Conservation (phyloP, 2,888 invertebrate species). For the Drosophila algonquin region DNA sequence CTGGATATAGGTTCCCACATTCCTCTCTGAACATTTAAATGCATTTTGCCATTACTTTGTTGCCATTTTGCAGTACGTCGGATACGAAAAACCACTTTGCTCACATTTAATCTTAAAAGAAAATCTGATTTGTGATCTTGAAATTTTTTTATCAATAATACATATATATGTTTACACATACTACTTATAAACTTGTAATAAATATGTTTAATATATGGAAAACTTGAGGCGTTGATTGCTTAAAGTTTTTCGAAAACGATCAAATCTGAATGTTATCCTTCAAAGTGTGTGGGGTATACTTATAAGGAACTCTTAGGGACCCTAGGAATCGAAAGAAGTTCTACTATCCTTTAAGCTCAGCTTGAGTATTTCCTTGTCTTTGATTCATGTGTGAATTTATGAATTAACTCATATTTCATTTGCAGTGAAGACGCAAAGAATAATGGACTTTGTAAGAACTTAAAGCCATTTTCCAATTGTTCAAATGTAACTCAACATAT, state of each 20-base stretch:
- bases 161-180: slow-evolving; percentile 66
- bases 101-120: slow-evolving; percentile 54
- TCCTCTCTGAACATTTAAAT: neutral
- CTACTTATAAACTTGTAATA: slow-evolving; percentile 59
- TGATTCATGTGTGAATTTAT: neutral
- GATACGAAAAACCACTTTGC: slow-evolving; percentile 16
- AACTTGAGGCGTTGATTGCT: slow-evolving; percentile 73
- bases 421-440: neutral
- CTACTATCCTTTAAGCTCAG: neutral
- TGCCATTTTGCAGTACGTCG: slow-evolving; percentile 31
- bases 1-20: neutral
- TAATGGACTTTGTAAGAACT: neutral
- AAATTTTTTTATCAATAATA: slow-evolving; percentile 67
- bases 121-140: slow-evolving; percentile 76
- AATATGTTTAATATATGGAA: slow-evolving; percentile 59
- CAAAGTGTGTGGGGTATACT: neutral
- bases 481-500: too few species aligned
- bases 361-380: neutral
- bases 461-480: neutral
- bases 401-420: neutral
- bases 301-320: neutral
- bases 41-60: slow-evolving; percentile 11
- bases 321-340: neutral
- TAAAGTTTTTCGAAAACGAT: slow-evolving; percentile 54
- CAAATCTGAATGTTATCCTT: slow-evolving; percentile 4